A percentile compares a stretch with the other conserved stretches of the same genome.
phyloP scores from a whole-genome alignment of 1,140 invertebrate species.

The Melipona quadrifasciata region DNA sequence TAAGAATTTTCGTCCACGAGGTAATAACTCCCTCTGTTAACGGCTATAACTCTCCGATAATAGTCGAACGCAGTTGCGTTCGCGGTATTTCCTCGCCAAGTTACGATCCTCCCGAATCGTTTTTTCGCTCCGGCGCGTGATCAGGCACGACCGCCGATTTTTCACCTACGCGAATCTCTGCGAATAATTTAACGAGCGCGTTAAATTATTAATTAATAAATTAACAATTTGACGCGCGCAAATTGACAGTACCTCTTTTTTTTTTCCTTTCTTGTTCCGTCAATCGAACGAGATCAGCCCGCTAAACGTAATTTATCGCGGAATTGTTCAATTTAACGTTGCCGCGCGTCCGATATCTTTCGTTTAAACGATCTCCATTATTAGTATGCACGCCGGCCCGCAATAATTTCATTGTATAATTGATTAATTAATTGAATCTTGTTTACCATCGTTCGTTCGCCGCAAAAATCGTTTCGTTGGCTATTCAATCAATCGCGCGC shows the following conservation, averaged over 20 bases:
- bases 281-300: not conserved
- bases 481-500: not conserved
- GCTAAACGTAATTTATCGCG: not conserved
- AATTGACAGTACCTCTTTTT: not conserved
- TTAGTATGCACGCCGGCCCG: not conserved
- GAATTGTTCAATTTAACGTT: not conserved
- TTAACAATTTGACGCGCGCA: too few species aligned
- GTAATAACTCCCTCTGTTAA: not conserved
- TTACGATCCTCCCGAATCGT: slow-evolving; percentile 14
- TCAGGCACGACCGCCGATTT: not conserved
- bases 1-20: slow-evolving; percentile 1
- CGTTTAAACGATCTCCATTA: not conserved
- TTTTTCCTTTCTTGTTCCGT: too few species aligned
- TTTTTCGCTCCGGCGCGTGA: not conserved
- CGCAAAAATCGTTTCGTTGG: not conserved
- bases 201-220: too few species aligned
- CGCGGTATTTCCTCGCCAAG: too few species aligned
- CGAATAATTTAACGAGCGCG: not conserved
- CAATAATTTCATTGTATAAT: not conserved
- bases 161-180: not conserved
- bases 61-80: not conserved
- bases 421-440: slow-evolving; percentile 1
- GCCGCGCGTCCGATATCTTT: not conserved
- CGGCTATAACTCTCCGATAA: not conserved
- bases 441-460: not conserved